phyloP scores from a whole-genome alignment of 2,113 vertebrate genomes.

The Nannospalax galili region DNA sequence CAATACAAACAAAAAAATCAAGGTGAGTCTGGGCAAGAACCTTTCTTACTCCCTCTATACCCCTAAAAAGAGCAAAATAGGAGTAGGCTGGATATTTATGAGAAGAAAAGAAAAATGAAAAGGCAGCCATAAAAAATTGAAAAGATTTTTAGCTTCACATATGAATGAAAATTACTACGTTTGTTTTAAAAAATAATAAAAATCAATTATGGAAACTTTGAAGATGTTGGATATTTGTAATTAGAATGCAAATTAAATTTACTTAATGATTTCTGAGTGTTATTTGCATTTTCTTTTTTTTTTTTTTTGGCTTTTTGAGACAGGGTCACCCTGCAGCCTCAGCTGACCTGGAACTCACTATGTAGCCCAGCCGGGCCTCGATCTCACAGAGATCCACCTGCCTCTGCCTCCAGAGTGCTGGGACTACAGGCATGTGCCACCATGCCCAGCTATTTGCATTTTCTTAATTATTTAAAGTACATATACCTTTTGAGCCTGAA shows the following conservation, averaged over 20 bases:
- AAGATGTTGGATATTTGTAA: neutral
- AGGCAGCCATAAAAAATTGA: neutral
- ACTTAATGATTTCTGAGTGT: neutral
- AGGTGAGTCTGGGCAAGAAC: no score
- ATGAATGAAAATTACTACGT: neutral
- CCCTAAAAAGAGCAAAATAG: neutral
- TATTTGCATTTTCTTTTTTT: no score
- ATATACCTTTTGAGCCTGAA: constrained; percentile 1
- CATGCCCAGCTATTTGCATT: no score
- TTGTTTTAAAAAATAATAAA: neutral
- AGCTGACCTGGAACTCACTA: no score
- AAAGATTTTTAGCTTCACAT: neutral
- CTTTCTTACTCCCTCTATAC: no score
- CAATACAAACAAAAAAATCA: no score
- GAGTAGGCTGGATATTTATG: neutral
- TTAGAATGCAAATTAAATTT: constrained; percentile 12
- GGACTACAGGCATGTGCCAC: no score
- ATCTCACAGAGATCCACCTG: no score
- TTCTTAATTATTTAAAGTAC: neutral
- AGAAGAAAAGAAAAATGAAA: neutral
- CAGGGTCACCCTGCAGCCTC: no score
- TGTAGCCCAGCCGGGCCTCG: no score
- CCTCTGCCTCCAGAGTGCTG: no score
- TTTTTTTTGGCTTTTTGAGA: no score
- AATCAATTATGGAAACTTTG: neutral